A percentile compares a stretch with the other conserved stretches of the same genome.
Conservation (phyloP, 2,797 vertebrate genomes). For the Calcarius lapponicus region DNA sequence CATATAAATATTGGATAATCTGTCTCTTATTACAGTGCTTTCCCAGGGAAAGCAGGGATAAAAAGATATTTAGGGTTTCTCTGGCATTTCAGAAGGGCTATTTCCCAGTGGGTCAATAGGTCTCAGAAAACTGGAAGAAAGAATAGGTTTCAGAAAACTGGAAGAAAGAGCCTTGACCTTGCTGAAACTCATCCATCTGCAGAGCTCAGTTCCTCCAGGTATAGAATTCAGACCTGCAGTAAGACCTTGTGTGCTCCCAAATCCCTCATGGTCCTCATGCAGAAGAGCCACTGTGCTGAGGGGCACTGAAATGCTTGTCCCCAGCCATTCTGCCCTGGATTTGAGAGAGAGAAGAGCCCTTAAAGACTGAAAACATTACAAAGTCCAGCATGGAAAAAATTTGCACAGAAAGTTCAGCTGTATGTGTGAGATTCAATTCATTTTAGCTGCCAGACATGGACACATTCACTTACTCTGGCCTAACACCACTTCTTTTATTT, state of each 20-base stretch:
- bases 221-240: not conserved
- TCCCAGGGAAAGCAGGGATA: not conserved
- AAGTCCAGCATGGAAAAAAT: not conserved
- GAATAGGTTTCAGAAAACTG: not conserved
- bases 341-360: not conserved
- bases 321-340: not conserved
- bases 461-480: not conserved
- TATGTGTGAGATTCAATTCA: not conserved
- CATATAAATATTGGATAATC: not conserved
- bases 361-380: not conserved
- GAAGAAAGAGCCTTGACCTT: not conserved
- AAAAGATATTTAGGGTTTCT: not conserved
- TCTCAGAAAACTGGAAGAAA: not conserved
- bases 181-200: not conserved
- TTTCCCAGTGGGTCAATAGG: not conserved
- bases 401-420: not conserved
- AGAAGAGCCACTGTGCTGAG: not conserved
- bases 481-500: not conserved
- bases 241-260: not conserved
- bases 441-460: not conserved
- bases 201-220: not conserved
- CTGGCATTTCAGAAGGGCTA: not conserved
- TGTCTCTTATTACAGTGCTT: not conserved
- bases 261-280: fast-evolving
- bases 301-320: not conserved